Evolutionary conservation across 2,888 invertebrate genomes (phyloP), one percentile per base, ranked within the genome.

Genomic region (Drosophila affinis): DNA sequence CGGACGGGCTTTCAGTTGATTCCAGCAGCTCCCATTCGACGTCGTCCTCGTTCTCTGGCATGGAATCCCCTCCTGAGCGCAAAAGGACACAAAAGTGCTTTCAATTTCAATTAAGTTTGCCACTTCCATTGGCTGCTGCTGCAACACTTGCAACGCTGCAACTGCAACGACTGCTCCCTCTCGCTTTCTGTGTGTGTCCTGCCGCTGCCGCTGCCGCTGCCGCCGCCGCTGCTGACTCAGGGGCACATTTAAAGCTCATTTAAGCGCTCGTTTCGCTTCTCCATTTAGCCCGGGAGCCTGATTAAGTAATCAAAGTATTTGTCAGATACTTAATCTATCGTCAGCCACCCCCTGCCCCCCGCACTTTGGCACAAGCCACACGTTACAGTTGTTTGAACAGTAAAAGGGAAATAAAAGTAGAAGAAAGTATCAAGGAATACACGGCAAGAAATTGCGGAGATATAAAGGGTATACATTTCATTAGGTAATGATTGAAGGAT

Each of bases 281-380:
- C 70, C 78, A 64, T 70, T 73, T 74, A 72, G 68, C 67, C 67
- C 46, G 62, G 64, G 51, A 60, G 73, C 70, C 79, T 86, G 85
- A 86, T 88, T 86, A 86, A 81, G 89, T 84, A 86, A 88, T 86
- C 89, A 87, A 88, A 86, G 87, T 81, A 85, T 88, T 86, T 86
- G 89, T 81, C 75, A 88, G 89, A 79, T 88, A 68, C 67, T 67
- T 68, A 88, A 88, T 86, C 85, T 88, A 86, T 88, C 67, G 88
- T 73, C 79, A 64, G 79, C 65, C 57, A 55, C 48, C 67, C 67
- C 65, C 70, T 64, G 76, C 76, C 74, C 76, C 34, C 76, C 74
- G 74, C 34, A 0, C 29, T 10, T 10, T 32, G 32, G 1, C 32
- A 32, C 32, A 32, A 6, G 39, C 39, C 39, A 79, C 72, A 72